A percentile compares a stretch with the other conserved stretches of the same genome.
Evolutionary conservation across 2,797 vertebrate species (phyloP).

Genomic region (Pitangus sulphuratus): DNA sequence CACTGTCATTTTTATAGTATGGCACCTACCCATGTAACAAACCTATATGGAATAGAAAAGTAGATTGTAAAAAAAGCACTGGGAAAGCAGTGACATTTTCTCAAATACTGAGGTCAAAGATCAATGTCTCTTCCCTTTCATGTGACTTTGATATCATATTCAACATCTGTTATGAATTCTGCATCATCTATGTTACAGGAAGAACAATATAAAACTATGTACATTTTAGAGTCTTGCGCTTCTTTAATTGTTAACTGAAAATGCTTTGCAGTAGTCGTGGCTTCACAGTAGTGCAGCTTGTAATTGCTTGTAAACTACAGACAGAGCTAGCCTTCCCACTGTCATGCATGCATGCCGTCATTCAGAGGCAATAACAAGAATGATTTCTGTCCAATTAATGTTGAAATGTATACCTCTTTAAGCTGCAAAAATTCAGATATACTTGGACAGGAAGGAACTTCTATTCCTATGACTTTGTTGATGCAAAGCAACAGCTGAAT

Average conservation of each 20-base stretch:
- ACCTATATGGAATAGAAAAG: not conserved
- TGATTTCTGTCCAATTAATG: not conserved
- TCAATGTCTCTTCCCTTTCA: not conserved
- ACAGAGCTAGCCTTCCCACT: not conserved
- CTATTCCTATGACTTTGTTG: not conserved
- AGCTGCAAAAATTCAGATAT: not conserved
- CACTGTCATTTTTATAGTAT: not conserved
- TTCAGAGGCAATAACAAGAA: not conserved
- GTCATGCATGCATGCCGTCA: not conserved
- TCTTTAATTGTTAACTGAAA: not conserved
- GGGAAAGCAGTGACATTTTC: conserved; percentile 27
- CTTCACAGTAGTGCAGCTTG: not conserved
- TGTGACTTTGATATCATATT: not conserved
- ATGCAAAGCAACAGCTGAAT: conserved; percentile 8
- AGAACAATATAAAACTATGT: not conserved
- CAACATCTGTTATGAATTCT: conserved; percentile 32
- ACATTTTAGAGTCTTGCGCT: not conserved
- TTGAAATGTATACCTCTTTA: not conserved
- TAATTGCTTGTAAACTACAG: not conserved
- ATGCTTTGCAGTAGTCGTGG: not conserved
- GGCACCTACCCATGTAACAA: not conserved
- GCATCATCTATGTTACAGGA: not conserved
- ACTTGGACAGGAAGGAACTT: not conserved
- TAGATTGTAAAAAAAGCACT: not conserved
- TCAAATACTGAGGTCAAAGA: conserved; percentile 3